Evolutionary conservation across 2,888 invertebrate genomes (phyloP), one percentile per base, ranked within the genome.

Genomic region (Tuta absoluta): DNA sequence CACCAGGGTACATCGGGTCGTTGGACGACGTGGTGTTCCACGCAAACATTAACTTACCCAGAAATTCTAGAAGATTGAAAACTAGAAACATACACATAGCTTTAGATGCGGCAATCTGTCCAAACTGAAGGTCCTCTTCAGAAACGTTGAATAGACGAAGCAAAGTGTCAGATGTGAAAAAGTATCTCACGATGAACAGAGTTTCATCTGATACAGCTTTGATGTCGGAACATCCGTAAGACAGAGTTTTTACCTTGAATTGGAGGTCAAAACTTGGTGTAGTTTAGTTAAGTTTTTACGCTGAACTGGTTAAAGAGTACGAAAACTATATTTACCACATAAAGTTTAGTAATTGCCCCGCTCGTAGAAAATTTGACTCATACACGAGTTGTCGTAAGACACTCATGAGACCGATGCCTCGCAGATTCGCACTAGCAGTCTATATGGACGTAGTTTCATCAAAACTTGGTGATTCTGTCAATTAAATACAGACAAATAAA

Each of bases 391-490:
- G n/a, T n/a, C n/a, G n/a, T n/a, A n/a, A n/a, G n/a, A n/a, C n/a
- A n/a, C n/a, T n/a, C n/a, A n/a, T n/a, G n/a, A n/a, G n/a, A n/a
- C n/a, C n/a, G n/a, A n/a, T n/a, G n/a, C n/a, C n/a, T n/a, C n/a
- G n/a, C n/a, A n/a, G n/a, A n/a, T n/a, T n/a, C n/a, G n/a, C n/a
- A n/a, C n/a, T n/a, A n/a, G n/a, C n/a, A n/a, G n/a, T n/a, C n/a
- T n/a, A n/a, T n/a, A n/a, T n/a, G n/a, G n/a, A n/a, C n/a, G n/a
- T n/a, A n/a, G n/a, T n/a, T n/a, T n/a, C n/a, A n/a, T n/a, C n/a
- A n/a, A n/a, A n/a, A n/a, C 81, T 74, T 93, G 93, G 72, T 94
- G 95, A 0, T 94, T 86, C 89, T 89, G 69, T 2, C 71, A 74
- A 56, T 14, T 3, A 10, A 7, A 10, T 21, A 28, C 12, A 14